These are phyloP conservation scores for Neelides sp. DNA, from an alignment of 1,140 invertebrate species.

Conservation along the genomic window DNA sequence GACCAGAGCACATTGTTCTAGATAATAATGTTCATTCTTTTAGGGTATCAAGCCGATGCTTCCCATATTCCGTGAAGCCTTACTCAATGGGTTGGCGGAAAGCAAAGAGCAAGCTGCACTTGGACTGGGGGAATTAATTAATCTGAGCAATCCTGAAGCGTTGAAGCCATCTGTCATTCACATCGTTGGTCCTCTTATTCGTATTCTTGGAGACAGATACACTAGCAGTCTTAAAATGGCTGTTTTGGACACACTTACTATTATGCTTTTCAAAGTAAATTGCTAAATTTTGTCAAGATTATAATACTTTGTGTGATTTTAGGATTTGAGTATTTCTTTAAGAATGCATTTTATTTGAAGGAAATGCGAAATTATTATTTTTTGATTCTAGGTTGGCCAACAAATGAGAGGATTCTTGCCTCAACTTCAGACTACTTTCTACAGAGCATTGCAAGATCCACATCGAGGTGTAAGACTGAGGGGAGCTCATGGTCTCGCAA, in stretches of 20 bases:
- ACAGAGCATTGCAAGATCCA: conserved; percentile 81
- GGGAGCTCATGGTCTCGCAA: conserved; percentile 72
- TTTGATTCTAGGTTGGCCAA: conserved; percentile 54
- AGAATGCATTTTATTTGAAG: neutral
- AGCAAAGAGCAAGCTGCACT: conserved; percentile 90
- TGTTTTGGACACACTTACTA: conserved; percentile 82
- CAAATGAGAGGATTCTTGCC: conserved; percentile 95
- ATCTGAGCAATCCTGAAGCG: conserved; percentile 55
- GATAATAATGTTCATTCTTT: too few species aligned
- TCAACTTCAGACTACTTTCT: conserved; percentile 93
- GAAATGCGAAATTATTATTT: conserved; percentile 1
- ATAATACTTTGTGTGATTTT: neutral
- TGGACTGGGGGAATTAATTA: conserved; percentile 83
- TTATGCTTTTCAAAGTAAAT: conserved; percentile 71
- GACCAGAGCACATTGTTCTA: too few species aligned
- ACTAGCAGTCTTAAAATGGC: conserved; percentile 86
- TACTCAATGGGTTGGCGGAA: conserved; percentile 85
- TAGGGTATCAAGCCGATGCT: conserved; percentile 82
- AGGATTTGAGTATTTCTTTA: neutral
- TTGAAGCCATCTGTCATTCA: conserved; percentile 89
- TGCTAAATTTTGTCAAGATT: neutral
- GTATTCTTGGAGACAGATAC: conserved; percentile 92
- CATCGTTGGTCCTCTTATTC: conserved; percentile 92
- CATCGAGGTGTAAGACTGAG: conserved; percentile 75
- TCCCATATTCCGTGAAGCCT: conserved; percentile 88